Base-by-base conservation (phyloP, 1,140 invertebrate species). In the Micrasema longulum region DNA sequence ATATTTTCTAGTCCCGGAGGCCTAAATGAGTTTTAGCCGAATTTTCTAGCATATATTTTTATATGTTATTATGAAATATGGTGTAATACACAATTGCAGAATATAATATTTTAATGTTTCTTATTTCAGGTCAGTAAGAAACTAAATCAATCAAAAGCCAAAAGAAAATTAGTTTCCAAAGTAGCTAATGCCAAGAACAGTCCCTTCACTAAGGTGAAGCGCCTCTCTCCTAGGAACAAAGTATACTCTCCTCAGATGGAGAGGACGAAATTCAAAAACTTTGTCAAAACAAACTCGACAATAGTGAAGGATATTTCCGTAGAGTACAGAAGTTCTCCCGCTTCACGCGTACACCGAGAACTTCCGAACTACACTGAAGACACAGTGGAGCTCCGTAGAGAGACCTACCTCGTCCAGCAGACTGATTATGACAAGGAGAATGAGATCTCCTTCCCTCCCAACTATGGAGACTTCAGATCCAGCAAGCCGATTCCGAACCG, bases 81-180 rank as follows among this genome's bases (percentile, higher is more conserved):
- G n/a, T n/a, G n/a, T n/a, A n/a, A n/a, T n/a, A n/a, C n/a, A n/a
- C n/a, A n/a, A n/a, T n/a, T n/a, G n/a, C n/a, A n/a, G n/a, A n/a
- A n/a, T n/a, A n/a, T n/a, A 31, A 31, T 31, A 31, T 7, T 31
- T 31, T 31, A 26, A 5, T 18, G 5, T 55, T 55, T 55, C 2
- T 55, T 26, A 22, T 71, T 71, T 22, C 16, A 71, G 69, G 50
- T 52, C 6, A 64, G 26, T 16, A 64, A 71, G n/a, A 63, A 71
- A 22, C 18, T 53, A 2, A 50, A 41, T 26, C 47, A 18, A 20
- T 38, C 55, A 4, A 41, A 55, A n/a, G 35, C 41, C 14, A 47
- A 70, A n/a, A 63, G 43, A 71, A 71, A 64, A 22, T 6, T 53
- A 7, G 31, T 31, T 12, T 23, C 36, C 1, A 57, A 45, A 14